These are phyloP conservation scores for Brachypteracias leptosomus DNA, from an alignment of 2,113 vertebrate species.

Conservation along the genomic window DNA sequence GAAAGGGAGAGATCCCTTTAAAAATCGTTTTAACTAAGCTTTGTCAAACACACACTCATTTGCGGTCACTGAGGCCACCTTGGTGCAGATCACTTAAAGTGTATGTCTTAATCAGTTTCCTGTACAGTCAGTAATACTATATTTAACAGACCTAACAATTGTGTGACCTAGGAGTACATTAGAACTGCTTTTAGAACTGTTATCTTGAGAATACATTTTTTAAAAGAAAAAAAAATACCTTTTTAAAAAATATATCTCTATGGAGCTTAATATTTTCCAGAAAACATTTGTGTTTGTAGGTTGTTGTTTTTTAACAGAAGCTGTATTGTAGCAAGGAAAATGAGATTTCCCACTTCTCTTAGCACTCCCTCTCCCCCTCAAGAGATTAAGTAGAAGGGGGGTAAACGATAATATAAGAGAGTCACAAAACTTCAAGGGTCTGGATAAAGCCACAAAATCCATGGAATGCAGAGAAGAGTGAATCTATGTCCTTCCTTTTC, in stretches of 20 bases:
- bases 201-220: constrained; percentile 17
- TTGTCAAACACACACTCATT: constrained; percentile 84
- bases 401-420: constrained; percentile 50
- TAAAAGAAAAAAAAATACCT: neutral
- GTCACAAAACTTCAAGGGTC: constrained; percentile 69
- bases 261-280: constrained; percentile 34
- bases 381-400: constrained; percentile 41
- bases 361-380: neutral
- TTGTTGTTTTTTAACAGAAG: constrained; percentile 41
- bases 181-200: constrained; percentile 60
- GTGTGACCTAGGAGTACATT: constrained; percentile 68
- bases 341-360: constrained; percentile 34
- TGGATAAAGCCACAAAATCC: constrained; percentile 66
- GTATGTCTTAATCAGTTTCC: constrained; percentile 87
- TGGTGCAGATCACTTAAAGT: constrained; percentile 83
- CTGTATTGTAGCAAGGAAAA: constrained; percentile 51
- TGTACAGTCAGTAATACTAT: constrained; percentile 77
- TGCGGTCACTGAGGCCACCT: constrained; percentile 83
- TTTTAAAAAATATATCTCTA: neutral
- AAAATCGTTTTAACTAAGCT: constrained; percentile 82
- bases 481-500: constrained; percentile 45
- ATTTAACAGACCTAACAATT: constrained; percentile 77
- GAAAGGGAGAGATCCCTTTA: constrained; percentile 77
- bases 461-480: constrained; percentile 57
- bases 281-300: neutral